Evolutionary conservation across 2,113 vertebrate species (phyloP).

Genomic region (Bucco capensis): DNA sequence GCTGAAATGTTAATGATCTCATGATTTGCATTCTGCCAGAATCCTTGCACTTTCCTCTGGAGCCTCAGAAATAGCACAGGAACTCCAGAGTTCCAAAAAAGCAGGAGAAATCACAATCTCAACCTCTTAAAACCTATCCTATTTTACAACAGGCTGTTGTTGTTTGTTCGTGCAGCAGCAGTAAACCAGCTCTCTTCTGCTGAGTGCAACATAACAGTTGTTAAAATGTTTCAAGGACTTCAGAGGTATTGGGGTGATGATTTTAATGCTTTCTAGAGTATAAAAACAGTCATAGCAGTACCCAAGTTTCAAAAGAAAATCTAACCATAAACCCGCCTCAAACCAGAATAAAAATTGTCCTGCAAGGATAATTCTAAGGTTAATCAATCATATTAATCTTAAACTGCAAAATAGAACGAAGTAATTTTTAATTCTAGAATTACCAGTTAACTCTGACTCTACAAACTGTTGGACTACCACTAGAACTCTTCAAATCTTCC

Average conservation of each 20-base stretch:
- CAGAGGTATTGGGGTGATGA: background rate
- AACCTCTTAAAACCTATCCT: background rate
- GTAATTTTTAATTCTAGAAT: background rate
- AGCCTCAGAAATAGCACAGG: background rate
- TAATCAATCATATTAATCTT: background rate
- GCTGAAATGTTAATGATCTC: conserved; percentile 50
- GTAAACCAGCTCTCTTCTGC: background rate
- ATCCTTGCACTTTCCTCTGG: background rate
- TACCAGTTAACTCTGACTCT: background rate
- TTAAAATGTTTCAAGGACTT: background rate
- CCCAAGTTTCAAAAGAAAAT: background rate
- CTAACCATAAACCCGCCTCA: no score
- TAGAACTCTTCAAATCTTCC: background rate
- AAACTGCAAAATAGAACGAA: background rate
- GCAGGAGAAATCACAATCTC: background rate
- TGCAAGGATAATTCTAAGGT: background rate
- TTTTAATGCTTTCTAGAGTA: background rate
- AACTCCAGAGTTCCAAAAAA: background rate
- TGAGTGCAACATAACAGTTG: background rate
- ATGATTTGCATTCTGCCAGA: conserved; percentile 52
- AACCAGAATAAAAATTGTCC: background rate
- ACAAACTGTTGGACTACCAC: background rate
- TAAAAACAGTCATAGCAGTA: background rate
- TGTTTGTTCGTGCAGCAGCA: background rate
- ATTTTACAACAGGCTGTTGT: background rate